Evolutionary conservation across 2,797 vertebrate genomes (phyloP).

Genomic region (Hybognathus amarus): DNA sequence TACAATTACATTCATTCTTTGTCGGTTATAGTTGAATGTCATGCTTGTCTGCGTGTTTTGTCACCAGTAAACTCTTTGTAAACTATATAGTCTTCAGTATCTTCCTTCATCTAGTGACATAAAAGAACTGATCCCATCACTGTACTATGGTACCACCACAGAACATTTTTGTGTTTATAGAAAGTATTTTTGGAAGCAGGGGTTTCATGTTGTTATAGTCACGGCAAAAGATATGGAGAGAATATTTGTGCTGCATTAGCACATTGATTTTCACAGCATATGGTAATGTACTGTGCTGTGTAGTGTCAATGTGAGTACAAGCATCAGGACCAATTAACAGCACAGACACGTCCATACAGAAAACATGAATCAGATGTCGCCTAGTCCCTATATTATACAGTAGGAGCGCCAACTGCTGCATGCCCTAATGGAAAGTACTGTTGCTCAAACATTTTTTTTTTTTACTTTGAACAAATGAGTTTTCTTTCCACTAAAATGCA

Average conservation of each 20-base stretch:
- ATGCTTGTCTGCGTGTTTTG: no score
- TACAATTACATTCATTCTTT: no score
- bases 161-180: background rate
- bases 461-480: background rate
- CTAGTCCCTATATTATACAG: background rate
- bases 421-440: background rate
- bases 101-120: background rate
- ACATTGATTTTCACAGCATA: conserved; percentile 27
- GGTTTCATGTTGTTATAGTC: background rate
- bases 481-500: background rate
- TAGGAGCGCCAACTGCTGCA: background rate
- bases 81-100: no score
- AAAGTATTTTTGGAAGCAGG: background rate
- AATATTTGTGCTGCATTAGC: conserved; percentile 27
- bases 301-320: background rate
- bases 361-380: background rate
- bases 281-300: conserved; percentile 4
- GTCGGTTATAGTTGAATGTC: no score
- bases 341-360: background rate
- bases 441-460: background rate
- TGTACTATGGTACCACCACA: background rate
- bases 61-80: no score
- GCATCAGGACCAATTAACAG: background rate
- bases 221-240: background rate
- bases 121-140: background rate